A percentile compares a stretch with the other conserved stretches of the same genome.
phyloP scores from a whole-genome alignment of 2,888 invertebrate species.

The Ornithoptera alexandrae region DNA sequence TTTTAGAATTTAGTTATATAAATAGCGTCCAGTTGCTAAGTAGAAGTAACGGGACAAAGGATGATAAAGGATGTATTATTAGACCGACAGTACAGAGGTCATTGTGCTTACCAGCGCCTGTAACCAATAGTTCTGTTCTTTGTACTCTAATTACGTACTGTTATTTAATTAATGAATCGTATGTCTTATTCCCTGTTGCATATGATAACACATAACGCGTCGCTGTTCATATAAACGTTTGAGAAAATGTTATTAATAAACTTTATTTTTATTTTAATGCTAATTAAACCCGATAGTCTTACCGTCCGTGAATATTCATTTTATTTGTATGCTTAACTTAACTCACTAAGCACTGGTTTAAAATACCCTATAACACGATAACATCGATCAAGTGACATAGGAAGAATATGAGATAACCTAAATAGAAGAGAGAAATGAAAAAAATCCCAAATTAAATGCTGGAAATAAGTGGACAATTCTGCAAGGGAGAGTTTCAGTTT shows the following conservation, averaged over 20 bases:
- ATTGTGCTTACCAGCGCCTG: conserved; percentile 48
- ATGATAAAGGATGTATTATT: conserved; percentile 61
- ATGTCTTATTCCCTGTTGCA: conserved; percentile 41
- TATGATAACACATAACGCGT: conserved; percentile 27
- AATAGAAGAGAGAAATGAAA: too few relatives aligned
- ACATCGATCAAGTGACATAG: too few relatives aligned
- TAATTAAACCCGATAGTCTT: too few relatives aligned
- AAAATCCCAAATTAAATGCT: too few relatives aligned
- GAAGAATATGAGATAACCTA: too few relatives aligned
- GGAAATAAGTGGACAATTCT: too few relatives aligned
- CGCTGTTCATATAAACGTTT: conserved; percentile 29
- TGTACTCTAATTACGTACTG: conserved; percentile 48
- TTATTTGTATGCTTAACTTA: too few relatives aligned
- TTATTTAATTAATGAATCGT: conserved; percentile 64
- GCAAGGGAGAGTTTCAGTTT: too few relatives aligned
- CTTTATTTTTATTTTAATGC: background rate
- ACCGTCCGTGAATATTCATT: too few relatives aligned
- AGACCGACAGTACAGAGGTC: conserved; percentile 63
- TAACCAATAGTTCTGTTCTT: conserved; percentile 53
- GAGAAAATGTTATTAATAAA: conserved; percentile 24
- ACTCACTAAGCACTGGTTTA: too few relatives aligned
- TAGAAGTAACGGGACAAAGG: conserved; percentile 48
- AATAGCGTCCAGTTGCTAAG: conserved; percentile 35
- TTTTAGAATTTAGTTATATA: conserved; percentile 8
- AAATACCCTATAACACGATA: too few relatives aligned